phyloP scores from a whole-genome alignment of 2,888 invertebrate species.

The Halictus ligatus region DNA sequence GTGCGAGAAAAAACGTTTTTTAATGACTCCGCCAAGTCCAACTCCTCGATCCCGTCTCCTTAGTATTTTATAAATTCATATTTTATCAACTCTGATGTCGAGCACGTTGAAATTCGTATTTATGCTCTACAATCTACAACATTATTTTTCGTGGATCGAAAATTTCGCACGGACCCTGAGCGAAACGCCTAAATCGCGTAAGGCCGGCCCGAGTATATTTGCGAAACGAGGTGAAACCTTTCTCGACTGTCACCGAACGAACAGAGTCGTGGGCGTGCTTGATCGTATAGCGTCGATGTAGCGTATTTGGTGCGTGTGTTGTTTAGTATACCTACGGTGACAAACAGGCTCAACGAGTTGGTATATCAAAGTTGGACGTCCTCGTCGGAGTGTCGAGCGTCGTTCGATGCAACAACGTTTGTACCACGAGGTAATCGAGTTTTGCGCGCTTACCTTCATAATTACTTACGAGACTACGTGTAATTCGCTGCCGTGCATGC shows the following conservation, averaged over 20 bases:
- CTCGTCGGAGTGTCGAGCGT: not conserved
- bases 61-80: too few relatives aligned
- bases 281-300: slow-evolving; percentile 1
- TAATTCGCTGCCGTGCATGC: slow-evolving; percentile 61
- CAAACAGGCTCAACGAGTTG: not conserved
- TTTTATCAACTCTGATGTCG: not conserved
- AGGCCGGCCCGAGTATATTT: not conserved
- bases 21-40: not conserved
- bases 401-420: slow-evolving; percentile 12
- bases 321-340: slow-evolving; percentile 5
- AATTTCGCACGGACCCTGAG: not conserved
- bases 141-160: not conserved
- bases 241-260: not conserved
- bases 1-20: not conserved
- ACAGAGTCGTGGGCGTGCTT: not conserved
- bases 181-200: not conserved
- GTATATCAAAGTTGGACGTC: not conserved
- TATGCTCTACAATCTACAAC: too few relatives aligned
- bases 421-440: slow-evolving; percentile 19
- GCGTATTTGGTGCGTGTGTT: not conserved
- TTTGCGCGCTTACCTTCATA: slow-evolving; percentile 20
- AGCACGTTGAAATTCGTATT: too few relatives aligned
- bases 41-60: too few relatives aligned
- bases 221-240: not conserved
- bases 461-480: slow-evolving; percentile 26